Percentiles rank a stretch among this genome's conserved stretches.
Conservation (phyloP, 2,113 vertebrate genomes). For the Scolopax mira region DNA sequence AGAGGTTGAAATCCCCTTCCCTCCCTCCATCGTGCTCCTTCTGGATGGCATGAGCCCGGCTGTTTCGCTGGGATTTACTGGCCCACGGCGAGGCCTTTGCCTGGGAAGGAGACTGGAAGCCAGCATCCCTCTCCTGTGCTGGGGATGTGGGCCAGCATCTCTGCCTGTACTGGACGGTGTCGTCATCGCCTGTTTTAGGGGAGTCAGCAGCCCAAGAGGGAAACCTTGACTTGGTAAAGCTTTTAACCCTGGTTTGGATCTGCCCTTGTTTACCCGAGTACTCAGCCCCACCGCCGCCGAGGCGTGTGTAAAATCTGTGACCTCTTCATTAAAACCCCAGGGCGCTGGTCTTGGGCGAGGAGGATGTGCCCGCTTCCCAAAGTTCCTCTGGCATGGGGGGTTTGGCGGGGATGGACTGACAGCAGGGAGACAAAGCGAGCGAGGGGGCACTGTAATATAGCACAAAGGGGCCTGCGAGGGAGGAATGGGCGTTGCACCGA, state of each 20-base stretch:
- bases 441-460: neutral
- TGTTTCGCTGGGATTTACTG: neutral
- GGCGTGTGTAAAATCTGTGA: neutral
- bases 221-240: neutral
- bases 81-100: neutral
- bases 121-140: neutral
- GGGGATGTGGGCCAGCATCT: neutral
- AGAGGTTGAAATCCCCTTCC: neutral
- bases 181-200: neutral
- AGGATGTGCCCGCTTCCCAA: neutral
- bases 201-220: neutral
- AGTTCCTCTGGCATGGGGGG: neutral
- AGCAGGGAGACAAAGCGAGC: slow-evolving; percentile 34
- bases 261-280: neutral
- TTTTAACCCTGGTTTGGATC: neutral
- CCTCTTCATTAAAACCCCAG: neutral
- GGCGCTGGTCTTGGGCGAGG: neutral
- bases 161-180: neutral
- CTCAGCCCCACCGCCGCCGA: neutral
- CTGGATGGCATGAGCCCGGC: neutral
- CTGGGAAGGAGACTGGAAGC: neutral
- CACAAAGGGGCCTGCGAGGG: slow-evolving; percentile 48
- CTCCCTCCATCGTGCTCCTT: rapidly evolving
- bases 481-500: slow-evolving; percentile 8
- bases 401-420: neutral